Evolutionary conservation across 2,797 vertebrate species (phyloP).

Genomic region (Poliocrania exsul): DNA sequence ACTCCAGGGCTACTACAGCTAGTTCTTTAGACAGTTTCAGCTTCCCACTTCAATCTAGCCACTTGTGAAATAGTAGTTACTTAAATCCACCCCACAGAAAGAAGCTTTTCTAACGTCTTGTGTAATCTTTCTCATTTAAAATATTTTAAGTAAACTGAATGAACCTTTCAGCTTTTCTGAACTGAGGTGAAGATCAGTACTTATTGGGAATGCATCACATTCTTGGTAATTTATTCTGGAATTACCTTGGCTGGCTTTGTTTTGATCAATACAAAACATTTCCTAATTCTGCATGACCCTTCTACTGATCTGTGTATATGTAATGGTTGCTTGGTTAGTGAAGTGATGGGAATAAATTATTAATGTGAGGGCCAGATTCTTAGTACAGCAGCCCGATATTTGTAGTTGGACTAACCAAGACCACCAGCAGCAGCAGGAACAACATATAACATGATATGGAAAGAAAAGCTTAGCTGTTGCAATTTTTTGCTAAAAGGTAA

Average conservation of each 20-base stretch:
- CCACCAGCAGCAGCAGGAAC: background rate
- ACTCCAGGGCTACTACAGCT: background rate
- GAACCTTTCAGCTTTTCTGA: background rate
- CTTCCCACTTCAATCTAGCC: background rate
- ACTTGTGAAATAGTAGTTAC: background rate
- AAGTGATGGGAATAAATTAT: conserved; percentile 39
- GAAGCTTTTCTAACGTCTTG: background rate
- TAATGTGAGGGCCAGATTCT: conserved; percentile 27
- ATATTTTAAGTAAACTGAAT: background rate
- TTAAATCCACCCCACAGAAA: background rate
- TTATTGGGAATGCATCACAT: background rate
- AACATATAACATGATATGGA: background rate
- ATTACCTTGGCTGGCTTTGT: conserved; percentile 1
- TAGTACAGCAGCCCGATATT: background rate
- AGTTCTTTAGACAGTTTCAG: background rate
- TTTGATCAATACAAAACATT: conserved; percentile 48
- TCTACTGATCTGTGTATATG: conserved; percentile 11
- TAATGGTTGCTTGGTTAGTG: background rate
- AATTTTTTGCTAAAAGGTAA: background rate
- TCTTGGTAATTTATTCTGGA: conserved; percentile 2
- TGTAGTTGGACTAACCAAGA: background rate
- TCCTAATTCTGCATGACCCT: conserved; percentile 25
- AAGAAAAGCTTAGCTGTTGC: background rate
- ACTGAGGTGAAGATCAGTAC: background rate
- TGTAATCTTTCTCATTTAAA: background rate